These are phyloP conservation scores for Drosophila triauraria DNA, from an alignment of 1,140 invertebrate species.

Conservation along the genomic window DNA sequence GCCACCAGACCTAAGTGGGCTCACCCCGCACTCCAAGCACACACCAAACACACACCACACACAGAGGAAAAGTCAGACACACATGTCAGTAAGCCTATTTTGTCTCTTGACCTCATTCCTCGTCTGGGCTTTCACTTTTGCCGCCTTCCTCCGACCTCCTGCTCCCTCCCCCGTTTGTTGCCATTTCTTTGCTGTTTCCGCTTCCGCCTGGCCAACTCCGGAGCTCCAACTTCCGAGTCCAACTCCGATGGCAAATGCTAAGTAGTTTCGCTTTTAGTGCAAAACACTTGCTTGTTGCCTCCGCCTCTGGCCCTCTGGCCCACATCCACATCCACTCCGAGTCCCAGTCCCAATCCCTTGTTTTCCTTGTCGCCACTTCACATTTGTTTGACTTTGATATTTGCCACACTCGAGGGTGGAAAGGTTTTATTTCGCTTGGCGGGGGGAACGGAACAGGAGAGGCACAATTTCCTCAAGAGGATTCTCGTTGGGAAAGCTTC, in stretches of 20 bases:
- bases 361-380: slow-evolving; percentile 34
- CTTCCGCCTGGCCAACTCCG: slow-evolving; percentile 46
- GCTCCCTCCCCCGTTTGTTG: background rate
- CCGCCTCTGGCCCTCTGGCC: background rate
- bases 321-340: background rate
- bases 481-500: slow-evolving; percentile 24
- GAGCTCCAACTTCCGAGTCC: slow-evolving; percentile 8
- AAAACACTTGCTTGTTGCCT: slow-evolving; percentile 55
- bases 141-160: background rate
- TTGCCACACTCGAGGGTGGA: slow-evolving; percentile 45
- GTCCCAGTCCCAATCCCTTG: background rate
- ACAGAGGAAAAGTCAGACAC: slow-evolving; percentile 31
- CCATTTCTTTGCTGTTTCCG: slow-evolving; percentile 48
- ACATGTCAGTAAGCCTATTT: slow-evolving; percentile 74
- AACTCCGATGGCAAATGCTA: slow-evolving; percentile 63
- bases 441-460: background rate
- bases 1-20: slow-evolving; percentile 7
- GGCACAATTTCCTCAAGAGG: slow-evolving; percentile 37
- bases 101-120: slow-evolving; percentile 67
- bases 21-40: background rate
- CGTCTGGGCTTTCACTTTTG: slow-evolving; percentile 56
- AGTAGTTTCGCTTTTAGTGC: slow-evolving; percentile 82
- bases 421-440: slow-evolving; percentile 18
- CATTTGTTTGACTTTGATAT: slow-evolving; percentile 69
- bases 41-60: slow-evolving; percentile 14